Evolutionary conservation across 1,140 invertebrate genomes (phyloP).

Genomic region (Bombus picipes): DNA sequence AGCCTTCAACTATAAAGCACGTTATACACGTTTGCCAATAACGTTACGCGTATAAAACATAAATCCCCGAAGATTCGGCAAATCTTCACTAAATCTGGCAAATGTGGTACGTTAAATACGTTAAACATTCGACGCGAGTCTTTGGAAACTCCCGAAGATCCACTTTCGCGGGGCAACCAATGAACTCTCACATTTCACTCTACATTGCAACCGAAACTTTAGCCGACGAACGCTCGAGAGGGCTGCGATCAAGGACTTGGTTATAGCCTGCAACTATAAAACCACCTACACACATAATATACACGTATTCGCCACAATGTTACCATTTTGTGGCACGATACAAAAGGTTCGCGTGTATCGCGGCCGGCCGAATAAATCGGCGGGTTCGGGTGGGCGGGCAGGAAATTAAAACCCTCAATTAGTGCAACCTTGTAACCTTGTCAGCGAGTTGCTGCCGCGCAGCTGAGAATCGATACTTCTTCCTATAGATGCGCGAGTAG

Average conservation of each 20-base stretch:
- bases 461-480: conserved; percentile 64
- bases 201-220: neutral
- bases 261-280: neutral
- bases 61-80: neutral
- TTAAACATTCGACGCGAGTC: no score
- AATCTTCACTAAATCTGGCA: neutral
- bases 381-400: conserved; percentile 48
- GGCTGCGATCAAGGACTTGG: neutral
- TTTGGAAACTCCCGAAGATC: no score
- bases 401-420: conserved; percentile 74
- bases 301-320: neutral
- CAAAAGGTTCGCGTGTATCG: conserved; percentile 30
- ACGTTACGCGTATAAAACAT: neutral
- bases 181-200: neutral
- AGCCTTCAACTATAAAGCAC: neutral
- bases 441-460: conserved; percentile 67
- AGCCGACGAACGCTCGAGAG: neutral
- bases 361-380: conserved; percentile 48
- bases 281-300: neutral
- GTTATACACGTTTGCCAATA: neutral
- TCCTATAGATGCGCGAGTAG: conserved; percentile 46
- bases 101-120: no score
- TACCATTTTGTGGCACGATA: neutral
- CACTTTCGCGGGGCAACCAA: neutral
- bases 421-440: conserved; percentile 73